phyloP scores from a whole-genome alignment of 2,797 vertebrate species.

The Iguana delicatissima region DNA sequence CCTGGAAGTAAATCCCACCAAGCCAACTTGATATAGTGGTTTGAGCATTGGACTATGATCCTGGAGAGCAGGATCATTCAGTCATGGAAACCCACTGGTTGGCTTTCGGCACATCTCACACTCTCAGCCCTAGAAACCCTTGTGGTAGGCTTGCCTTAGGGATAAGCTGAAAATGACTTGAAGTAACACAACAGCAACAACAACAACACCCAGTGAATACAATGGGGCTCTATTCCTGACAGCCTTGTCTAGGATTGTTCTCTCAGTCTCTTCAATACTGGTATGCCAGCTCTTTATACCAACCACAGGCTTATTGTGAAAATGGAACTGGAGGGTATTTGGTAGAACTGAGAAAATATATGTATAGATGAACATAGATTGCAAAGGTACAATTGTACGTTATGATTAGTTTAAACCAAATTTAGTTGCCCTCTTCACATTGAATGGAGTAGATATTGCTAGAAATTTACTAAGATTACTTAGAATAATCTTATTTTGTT shows the following conservation, averaged over 20 bases:
- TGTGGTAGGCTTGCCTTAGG: no score
- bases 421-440: background rate
- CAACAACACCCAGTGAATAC: background rate
- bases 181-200: no score
- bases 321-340: background rate
- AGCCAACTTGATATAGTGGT: no score
- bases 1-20: background rate
- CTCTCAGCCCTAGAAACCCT: no score
- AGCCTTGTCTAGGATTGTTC: background rate
- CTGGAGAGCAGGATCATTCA: no score
- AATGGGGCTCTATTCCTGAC: background rate
- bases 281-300: background rate
- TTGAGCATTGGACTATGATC: no score
- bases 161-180: no score
- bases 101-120: no score
- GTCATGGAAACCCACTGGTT: no score
- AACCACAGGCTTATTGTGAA: background rate
- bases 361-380: background rate
- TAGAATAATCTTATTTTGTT: background rate
- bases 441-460: background rate
- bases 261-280: background rate
- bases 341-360: no score
- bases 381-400: background rate
- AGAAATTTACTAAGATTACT: background rate
- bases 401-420: background rate